Base-by-base conservation (phyloP, 2,888 invertebrate species). In the Danaus chrysippus region DNA sequence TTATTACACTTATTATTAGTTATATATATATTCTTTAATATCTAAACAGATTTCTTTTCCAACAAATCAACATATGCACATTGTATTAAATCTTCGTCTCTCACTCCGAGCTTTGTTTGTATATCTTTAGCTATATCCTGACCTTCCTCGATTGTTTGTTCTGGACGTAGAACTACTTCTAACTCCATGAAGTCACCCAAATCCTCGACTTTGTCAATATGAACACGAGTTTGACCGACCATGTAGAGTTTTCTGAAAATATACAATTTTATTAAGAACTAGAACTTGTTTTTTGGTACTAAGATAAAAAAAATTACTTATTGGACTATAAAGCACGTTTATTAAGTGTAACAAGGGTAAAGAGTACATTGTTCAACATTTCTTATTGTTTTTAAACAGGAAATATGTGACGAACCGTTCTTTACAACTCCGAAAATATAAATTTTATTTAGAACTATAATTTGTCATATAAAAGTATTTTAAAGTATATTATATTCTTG, bases 141-240 rank as follows among this genome's bases (percentile, higher is more conserved):
- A 0, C 97, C 97, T 19, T 94, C 93, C 72, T 94, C 93, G 0
- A 92, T 61, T 6, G 92, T 91, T 76, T 96, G 94, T 60, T 94
- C 92, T 0, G 94, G 92, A 0, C 81, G 78, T 52, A 97, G 84
- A 15, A 93, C 92, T 68, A 96, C 97, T 92, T 98, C 97, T 54
- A 98, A 83, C 82, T 98, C 97, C 92, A 97, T 93, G 78, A 94
- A 97, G 75, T 94, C 79, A 1, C 97, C 98, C 0, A 98, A 91
- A 10, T 88, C 92, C 70, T 95, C 91, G 0, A 99, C 98, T 59
- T 92, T 85, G 83, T 99, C 99, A 70, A 98, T 89, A 81, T 99
- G 99, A 34, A 99, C 92, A 65, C 98, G 91, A 0, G 97, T 97
- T 77, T 96, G 95, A 0, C 92, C 96, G 3, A 95, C 93, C 81